phyloP scores from a whole-genome alignment of 2,797 vertebrate genomes.

The Melanotaenia pygmaea region DNA sequence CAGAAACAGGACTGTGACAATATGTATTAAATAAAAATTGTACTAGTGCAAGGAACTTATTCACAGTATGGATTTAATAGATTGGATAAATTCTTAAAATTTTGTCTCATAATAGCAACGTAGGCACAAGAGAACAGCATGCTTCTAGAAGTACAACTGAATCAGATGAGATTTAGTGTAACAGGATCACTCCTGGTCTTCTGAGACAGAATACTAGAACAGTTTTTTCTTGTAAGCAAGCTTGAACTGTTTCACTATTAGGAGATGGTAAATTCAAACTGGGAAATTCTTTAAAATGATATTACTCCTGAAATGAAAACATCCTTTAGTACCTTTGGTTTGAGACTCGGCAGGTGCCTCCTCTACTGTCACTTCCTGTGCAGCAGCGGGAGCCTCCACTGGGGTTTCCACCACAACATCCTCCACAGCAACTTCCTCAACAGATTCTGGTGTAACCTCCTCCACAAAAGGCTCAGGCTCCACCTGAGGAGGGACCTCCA shows the following conservation, averaged over 20 bases:
- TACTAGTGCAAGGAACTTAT: too few species aligned
- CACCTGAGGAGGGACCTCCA: not conserved
- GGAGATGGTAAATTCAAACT: not conserved
- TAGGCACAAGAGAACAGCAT: too few species aligned
- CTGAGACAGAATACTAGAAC: too few species aligned
- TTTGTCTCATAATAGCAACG: too few species aligned
- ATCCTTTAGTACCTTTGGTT: constrained; percentile 53
- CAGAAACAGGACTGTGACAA: too few species aligned
- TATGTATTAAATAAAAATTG: too few species aligned
- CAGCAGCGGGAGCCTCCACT: constrained; percentile 30
- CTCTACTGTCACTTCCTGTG: constrained; percentile 30
- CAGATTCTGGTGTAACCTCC: constrained; percentile 11
- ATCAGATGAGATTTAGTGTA: too few species aligned
- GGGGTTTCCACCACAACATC: constrained; percentile 14
- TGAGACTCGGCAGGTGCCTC: constrained; percentile 31
- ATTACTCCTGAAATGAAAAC: not conserved
- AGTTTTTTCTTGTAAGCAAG: too few species aligned
- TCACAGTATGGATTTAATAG: too few species aligned
- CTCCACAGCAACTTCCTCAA: constrained; percentile 7
- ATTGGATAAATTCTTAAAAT: too few species aligned
- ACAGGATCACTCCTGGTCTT: too few species aligned
- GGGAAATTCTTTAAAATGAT: not conserved
- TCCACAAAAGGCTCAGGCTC: constrained; percentile 24
- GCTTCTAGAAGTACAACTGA: too few species aligned
- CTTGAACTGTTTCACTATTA: not conserved